A percentile compares a stretch with the other conserved stretches of the same genome.
Conservation (phyloP, 2,797 vertebrate genomes). For the Acanthurus lineatus region DNA sequence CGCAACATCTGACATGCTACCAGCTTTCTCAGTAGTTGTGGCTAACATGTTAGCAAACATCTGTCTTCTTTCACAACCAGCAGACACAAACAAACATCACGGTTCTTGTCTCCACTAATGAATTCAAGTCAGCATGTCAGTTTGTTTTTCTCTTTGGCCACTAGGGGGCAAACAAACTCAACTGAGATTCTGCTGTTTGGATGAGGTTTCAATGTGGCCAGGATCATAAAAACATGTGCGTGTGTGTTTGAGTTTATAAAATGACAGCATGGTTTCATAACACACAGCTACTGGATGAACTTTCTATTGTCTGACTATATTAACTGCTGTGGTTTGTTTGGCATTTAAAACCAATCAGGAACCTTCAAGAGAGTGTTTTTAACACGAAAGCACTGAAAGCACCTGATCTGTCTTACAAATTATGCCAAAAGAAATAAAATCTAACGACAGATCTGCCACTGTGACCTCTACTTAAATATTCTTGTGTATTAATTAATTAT, state of each 20-base stretch:
- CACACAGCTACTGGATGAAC: slow-evolving; percentile 31
- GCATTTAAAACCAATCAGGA: slow-evolving; percentile 13
- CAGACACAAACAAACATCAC: no score
- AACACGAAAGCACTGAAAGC: neutral
- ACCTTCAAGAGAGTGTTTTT: slow-evolving; percentile 6
- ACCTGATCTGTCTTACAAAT: neutral
- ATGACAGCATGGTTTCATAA: slow-evolving; percentile 17
- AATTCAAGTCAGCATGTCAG: no score
- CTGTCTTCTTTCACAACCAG: no score
- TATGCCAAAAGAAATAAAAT: neutral
- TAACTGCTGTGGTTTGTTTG: slow-evolving; percentile 27
- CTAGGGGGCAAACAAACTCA: no score
- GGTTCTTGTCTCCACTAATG: no score
- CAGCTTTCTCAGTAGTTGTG: no score
- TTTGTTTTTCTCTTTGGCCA: no score
- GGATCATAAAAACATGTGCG: slow-evolving; percentile 3
- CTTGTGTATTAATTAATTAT: no score
- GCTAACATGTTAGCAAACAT: no score
- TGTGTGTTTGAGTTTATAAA: slow-evolving; percentile 5
- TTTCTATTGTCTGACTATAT: slow-evolving; percentile 40
- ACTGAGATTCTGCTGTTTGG: no score
- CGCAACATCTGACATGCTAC: no score
- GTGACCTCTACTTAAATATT: neutral
- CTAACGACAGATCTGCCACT: neutral
- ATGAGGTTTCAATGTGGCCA: neutral